Percentiles rank a stretch among this genome's conserved stretches.
phyloP scores from a whole-genome alignment of 2,113 vertebrate genomes.

The Cyprinus carpio region DNA sequence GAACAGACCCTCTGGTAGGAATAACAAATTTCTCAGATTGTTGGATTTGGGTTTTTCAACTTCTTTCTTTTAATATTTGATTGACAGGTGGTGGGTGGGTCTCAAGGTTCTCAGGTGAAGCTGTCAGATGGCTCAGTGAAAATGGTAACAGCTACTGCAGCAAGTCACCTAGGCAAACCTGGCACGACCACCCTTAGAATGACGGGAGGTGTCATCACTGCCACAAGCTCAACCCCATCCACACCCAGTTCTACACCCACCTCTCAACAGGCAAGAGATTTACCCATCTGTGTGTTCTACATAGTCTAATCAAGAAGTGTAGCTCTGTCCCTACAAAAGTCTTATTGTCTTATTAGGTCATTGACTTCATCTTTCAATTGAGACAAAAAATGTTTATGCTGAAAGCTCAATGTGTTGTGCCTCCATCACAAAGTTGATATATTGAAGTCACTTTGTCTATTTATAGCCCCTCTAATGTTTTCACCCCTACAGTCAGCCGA shows the following conservation, averaged over 20 bases:
- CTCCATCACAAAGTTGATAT: not conserved
- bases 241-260: conserved; percentile 69
- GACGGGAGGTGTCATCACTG: conserved; percentile 91
- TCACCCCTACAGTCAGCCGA: conserved; percentile 51
- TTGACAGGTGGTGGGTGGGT: conserved; percentile 80
- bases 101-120: conserved; percentile 87
- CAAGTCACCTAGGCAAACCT: conserved; percentile 85
- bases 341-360: not conserved
- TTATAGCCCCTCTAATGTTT: not conserved
- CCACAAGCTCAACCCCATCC: conserved; percentile 78
- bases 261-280: conserved; percentile 68
- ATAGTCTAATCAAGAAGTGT: no score
- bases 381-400: not conserved
- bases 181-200: conserved; percentile 92
- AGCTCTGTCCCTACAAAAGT: not conserved
- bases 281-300: no score
- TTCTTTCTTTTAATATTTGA: conserved; percentile 28
- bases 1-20: no score
- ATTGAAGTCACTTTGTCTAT: not conserved
- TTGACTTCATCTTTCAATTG: not conserved
- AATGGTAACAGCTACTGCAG: conserved; percentile 76
- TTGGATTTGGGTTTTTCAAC: not conserved
- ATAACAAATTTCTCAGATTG: no score
- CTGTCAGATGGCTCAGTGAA: conserved; percentile 89
- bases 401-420: not conserved